These are phyloP conservation scores for Glaucidium brasilianum DNA, from an alignment of 2,113 vertebrate species.

Conservation along the genomic window DNA sequence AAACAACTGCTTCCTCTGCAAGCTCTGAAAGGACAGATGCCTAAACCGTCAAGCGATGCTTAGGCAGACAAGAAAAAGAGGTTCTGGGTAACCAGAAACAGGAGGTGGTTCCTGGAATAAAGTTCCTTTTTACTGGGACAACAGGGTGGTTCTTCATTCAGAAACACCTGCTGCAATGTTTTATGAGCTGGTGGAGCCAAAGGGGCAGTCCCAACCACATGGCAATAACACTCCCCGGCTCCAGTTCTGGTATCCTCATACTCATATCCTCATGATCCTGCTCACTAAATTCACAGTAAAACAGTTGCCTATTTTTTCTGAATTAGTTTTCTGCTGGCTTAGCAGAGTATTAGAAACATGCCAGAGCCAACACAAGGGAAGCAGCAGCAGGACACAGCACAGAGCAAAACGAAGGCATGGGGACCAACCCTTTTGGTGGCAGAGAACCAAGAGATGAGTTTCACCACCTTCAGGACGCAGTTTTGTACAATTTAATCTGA, in stretches of 20 bases:
- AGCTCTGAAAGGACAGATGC: neutral
- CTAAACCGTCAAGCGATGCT: neutral
- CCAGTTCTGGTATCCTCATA: neutral
- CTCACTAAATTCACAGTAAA: neutral
- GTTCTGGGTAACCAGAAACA: neutral
- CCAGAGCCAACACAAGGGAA: neutral
- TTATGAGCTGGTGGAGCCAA: neutral
- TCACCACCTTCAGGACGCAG: neutral
- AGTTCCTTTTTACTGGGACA: neutral
- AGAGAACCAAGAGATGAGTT: neutral
- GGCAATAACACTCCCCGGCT: neutral
- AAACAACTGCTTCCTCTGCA: neutral
- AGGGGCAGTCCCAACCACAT: neutral
- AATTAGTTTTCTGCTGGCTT: neutral
- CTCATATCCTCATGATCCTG: neutral
- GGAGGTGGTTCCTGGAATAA: neutral
- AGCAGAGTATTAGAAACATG: neutral
- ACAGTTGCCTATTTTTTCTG: neutral
- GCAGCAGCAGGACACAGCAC: neutral
- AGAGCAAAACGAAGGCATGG: neutral
- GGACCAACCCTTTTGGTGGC: neutral
- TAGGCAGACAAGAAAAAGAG: neutral
- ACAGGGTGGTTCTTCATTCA: neutral
- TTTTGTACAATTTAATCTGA: neutral
- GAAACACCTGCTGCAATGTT: neutral